These are phyloP conservation scores for Uria lomvia DNA, from an alignment of 2,113 vertebrate genomes.

Conservation along the genomic window DNA sequence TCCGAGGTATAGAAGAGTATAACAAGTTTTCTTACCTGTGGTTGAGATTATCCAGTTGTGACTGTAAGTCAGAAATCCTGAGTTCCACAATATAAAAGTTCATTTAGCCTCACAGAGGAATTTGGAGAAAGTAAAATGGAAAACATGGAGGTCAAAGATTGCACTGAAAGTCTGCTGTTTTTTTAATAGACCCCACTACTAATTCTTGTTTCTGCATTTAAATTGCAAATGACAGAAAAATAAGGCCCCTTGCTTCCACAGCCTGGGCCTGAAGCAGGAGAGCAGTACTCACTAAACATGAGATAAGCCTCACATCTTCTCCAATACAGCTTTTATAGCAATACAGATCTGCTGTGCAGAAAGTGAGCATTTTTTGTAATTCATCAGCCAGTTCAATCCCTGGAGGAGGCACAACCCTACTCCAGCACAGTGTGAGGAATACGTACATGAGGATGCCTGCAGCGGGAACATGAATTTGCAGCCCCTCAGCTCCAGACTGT, in stretches of 20 bases:
- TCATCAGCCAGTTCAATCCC: background rate
- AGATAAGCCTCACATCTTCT: background rate
- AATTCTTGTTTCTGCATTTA: background rate
- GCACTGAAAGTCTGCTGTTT: background rate
- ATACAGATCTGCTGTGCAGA: background rate
- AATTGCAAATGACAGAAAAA: background rate
- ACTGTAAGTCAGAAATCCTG: background rate
- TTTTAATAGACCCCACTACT: background rate
- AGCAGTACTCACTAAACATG: accelerated
- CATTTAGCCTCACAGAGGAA: background rate
- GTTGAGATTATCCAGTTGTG: background rate
- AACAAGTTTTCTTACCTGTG: too few species aligned
- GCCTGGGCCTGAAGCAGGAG: background rate
- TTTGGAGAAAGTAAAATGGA: background rate
- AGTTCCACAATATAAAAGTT: background rate
- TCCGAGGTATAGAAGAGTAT: accelerated
- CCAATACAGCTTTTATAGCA: background rate
- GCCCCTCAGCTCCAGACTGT: background rate
- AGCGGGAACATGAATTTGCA: accelerated
- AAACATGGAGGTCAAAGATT: background rate
- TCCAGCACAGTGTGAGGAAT: background rate
- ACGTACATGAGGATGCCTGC: accelerated
- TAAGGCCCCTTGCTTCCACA: background rate
- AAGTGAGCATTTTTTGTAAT: background rate
- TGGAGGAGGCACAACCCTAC: background rate